Evolutionary conservation across 2,113 vertebrate genomes (phyloP).

Genomic region (Alligator sinensis): DNA sequence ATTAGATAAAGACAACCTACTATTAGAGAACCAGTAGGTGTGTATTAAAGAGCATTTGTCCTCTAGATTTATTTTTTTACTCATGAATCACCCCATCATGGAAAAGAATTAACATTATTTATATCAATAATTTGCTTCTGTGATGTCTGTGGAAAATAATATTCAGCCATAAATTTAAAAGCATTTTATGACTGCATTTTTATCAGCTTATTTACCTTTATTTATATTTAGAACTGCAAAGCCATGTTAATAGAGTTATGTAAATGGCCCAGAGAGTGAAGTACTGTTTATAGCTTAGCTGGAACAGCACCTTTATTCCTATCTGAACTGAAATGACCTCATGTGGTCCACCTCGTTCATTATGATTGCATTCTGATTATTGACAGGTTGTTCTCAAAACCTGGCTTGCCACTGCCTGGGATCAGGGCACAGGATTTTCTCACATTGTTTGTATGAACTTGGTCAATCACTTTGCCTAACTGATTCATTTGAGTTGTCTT

Average conservation of each 20-base stretch:
- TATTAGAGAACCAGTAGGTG: background rate
- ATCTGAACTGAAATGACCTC: background rate
- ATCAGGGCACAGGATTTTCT: background rate
- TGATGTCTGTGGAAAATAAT: conserved; percentile 47
- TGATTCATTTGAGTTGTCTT: conserved; percentile 52
- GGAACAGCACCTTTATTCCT: background rate
- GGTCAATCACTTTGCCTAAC: conserved; percentile 15
- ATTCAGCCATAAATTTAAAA: background rate
- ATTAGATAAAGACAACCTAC: background rate
- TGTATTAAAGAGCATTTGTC: background rate
- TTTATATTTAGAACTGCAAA: conserved; percentile 20
- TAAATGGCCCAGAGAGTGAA: background rate
- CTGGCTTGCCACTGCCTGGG: background rate
- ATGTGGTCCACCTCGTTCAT: background rate
- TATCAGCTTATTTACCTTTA: conserved; percentile 18
- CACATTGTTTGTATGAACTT: conserved; percentile 17
- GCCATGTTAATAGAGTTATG: background rate
- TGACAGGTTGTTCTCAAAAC: background rate
- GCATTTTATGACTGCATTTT: background rate
- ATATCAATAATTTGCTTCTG: conserved; percentile 31
- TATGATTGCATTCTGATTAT: background rate
- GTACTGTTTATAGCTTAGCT: background rate
- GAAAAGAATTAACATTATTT: conserved; percentile 41
- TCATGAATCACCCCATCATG: conserved; percentile 22
- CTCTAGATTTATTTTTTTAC: conserved; percentile 52